These are phyloP conservation scores for Gnathonemus echidnorhynchus DNA, from an alignment of 2,113 vertebrate genomes.

Conservation along the genomic window DNA sequence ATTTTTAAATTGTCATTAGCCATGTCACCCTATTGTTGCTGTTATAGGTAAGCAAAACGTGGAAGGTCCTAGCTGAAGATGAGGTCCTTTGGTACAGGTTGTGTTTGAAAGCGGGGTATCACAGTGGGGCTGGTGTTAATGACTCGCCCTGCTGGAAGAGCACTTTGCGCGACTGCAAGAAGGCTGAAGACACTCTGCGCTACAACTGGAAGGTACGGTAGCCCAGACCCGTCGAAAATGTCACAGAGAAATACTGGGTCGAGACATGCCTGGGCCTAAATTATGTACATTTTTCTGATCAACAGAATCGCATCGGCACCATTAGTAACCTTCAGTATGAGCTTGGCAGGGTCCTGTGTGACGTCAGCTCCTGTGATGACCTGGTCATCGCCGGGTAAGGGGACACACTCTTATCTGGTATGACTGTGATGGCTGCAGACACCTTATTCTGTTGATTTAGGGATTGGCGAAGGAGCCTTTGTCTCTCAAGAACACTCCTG, in stretches of 20 bases:
- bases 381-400: constrained; percentile 84
- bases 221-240: neutral
- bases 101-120: constrained; percentile 76
- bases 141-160: constrained; percentile 85
- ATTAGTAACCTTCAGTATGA: constrained; percentile 81
- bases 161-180: constrained; percentile 70
- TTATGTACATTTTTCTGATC: neutral
- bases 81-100: constrained; percentile 80
- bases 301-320: constrained; percentile 77
- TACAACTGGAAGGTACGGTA: constrained; percentile 87
- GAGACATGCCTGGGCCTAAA: neutral
- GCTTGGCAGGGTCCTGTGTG: constrained; percentile 76
- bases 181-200: constrained; percentile 65
- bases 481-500: neutral
- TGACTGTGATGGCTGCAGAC: neutral
- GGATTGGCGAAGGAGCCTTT: neutral
- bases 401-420: neutral
- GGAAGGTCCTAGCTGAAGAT: constrained; percentile 86
- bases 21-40: constrained; percentile 10
- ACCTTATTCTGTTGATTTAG: neutral
- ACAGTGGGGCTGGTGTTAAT: constrained; percentile 60
- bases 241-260: neutral
- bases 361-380: constrained; percentile 72
- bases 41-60: constrained; percentile 82
- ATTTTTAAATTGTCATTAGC: neutral